Conservation (phyloP, 2,113 vertebrate species). For the Phalacrocorax aristotelis region DNA sequence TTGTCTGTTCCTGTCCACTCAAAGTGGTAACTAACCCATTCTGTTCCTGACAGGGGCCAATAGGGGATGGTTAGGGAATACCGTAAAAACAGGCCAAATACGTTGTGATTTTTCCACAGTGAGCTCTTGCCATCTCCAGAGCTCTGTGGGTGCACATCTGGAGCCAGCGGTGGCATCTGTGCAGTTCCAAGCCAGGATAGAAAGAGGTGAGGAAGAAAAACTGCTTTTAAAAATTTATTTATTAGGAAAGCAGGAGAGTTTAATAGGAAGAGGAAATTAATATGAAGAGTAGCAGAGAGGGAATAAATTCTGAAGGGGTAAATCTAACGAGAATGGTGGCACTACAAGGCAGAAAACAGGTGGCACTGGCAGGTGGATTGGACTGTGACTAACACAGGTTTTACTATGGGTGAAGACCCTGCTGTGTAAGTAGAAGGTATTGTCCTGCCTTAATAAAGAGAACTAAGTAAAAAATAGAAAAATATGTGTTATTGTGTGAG, state of each 20-base stretch:
- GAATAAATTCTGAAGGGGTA: background rate
- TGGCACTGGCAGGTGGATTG: background rate
- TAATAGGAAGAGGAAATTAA: background rate
- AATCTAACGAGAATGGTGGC: background rate
- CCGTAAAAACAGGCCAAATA: background rate
- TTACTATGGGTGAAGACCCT: background rate
- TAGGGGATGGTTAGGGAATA: background rate
- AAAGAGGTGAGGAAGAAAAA: background rate
- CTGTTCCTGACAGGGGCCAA: background rate
- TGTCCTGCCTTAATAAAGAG: background rate
- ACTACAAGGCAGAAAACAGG: background rate
- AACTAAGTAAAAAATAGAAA: background rate
- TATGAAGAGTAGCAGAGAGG: background rate
- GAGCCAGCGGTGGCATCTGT: background rate
- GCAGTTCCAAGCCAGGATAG: background rate
- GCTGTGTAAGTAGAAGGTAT: background rate
- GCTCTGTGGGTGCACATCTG: background rate
- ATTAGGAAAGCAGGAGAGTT: background rate
- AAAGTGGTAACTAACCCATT: background rate
- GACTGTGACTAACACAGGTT: background rate
- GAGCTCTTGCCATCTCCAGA: background rate
- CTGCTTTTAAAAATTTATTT: background rate
- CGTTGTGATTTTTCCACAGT: background rate
- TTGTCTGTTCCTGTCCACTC: background rate
- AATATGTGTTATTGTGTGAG: background rate